These are phyloP conservation scores for Molorchus minor DNA, from an alignment of 2,888 invertebrate species.

Conservation along the genomic window DNA sequence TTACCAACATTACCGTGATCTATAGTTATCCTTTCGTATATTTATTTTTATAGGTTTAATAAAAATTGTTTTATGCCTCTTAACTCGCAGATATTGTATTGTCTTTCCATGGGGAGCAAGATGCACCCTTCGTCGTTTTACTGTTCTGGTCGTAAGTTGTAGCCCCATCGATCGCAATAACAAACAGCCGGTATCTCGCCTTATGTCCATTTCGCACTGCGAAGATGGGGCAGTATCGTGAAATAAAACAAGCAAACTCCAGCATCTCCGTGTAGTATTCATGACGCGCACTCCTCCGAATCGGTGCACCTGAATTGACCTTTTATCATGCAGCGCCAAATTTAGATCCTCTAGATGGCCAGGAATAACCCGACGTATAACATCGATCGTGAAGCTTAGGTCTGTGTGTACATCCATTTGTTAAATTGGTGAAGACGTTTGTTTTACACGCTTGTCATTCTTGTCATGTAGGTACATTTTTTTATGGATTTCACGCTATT, in stretches of 20 bases:
- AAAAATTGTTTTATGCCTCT: conserved; percentile 42
- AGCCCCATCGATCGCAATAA: conserved; percentile 40
- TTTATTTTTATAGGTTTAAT: conserved; percentile 41
- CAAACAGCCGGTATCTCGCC: conserved; percentile 36
- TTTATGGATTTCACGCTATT: too few relatives aligned
- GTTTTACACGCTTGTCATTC: too few relatives aligned
- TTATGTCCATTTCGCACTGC: conserved; percentile 27
- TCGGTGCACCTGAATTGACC: conserved; percentile 11
- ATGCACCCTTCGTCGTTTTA: conserved; percentile 37
- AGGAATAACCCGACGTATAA: too few relatives aligned
- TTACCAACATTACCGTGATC: background rate
- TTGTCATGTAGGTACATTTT: too few relatives aligned
- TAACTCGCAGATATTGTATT: conserved; percentile 40
- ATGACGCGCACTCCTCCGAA: conserved; percentile 21
- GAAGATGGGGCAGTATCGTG: conserved; percentile 5
- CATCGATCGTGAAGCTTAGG: too few relatives aligned
- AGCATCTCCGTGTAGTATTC: conserved; percentile 20
- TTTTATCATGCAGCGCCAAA: background rate
- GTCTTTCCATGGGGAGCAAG: conserved; percentile 37
- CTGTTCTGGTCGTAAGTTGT: conserved; percentile 37
- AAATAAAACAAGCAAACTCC: background rate
- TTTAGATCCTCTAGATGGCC: too few relatives aligned
- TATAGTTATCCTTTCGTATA: conserved; percentile 39
- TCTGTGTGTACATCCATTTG: too few relatives aligned
- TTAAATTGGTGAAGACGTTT: too few relatives aligned